Base-by-base conservation (phyloP, 2,888 invertebrate species). In the Ormyrus thymus region DNA sequence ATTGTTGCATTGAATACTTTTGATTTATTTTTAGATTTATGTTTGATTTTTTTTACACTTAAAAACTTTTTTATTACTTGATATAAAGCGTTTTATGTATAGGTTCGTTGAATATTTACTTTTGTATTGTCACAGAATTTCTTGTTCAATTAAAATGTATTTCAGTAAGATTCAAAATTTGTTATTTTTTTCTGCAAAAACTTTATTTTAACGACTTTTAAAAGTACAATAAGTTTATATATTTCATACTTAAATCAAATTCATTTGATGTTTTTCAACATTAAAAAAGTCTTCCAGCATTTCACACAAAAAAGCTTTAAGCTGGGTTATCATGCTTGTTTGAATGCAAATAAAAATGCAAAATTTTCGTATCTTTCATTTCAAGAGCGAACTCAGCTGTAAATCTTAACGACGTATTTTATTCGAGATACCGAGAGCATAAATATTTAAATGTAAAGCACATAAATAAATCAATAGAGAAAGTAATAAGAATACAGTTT, bases 141-240 rank as follows among this genome's bases (percentile, higher is more conserved):
- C 7, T 29, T 59, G 15, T 29, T 29, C 29, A 78, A 74, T 70
- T 48, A 78, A 74, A 58, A 73, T 58, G 9, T 66, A 15, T 45
- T 70, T 66, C 11, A 71, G 65, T 15, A 79, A 55, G n/a, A 56
- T n/a, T 64, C 50, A 69, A 29, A 29, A 1, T 46, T n/a, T 66
- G 3, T n/a, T 51, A 50, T 66, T 61, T 66, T 81, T 81, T 81
- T 81, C 70, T 80, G 78, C 80, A 81, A 81, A 81, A 81, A 73
- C 80, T 81, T 81, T 80, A 80, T 81, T 81, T 69, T 81, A 81
- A 81, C 81, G 80, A 80, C 56, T 78, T 79, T 81, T 80, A 78
- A 80, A 81, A 81, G 81, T 81, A 81, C 81, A 81, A 81, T 81
- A 78, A 77, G 76, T 61, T 74, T 72, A 79, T 77, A 77, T 81